Conservation (phyloP, 2,113 vertebrate species). For the Ranitomeya variabilis region DNA sequence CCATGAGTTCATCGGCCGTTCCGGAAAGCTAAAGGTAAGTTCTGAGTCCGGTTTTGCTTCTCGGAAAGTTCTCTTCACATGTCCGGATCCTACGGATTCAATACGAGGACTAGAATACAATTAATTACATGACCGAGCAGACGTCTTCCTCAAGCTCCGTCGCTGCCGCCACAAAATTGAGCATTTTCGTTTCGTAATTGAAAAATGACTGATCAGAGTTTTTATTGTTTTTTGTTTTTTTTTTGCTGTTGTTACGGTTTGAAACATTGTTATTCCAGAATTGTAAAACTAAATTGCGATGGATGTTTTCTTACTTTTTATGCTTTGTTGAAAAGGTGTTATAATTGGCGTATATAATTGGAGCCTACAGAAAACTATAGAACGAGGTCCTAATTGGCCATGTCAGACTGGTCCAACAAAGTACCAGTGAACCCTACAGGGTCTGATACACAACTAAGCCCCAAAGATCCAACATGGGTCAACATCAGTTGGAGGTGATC, state of each 20-base stretch:
- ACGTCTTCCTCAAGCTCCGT: neutral
- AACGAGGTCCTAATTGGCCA: no score
- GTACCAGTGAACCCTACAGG: no score
- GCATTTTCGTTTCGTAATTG: neutral
- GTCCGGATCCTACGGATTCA: neutral
- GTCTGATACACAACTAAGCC: no score
- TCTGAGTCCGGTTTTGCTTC: neutral
- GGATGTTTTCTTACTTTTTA: neutral
- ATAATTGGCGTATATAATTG: no score
- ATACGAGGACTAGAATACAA: neutral
- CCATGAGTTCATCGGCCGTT: constrained; percentile 34
- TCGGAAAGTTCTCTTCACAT: neutral
- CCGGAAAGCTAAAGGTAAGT: constrained; percentile 50
- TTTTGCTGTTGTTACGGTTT: neutral
- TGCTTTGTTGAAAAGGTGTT: no score
- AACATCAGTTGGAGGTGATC: no score
- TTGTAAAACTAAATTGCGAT: neutral
- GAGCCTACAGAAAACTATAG: no score
- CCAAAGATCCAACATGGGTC: no score
- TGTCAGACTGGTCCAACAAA: no score
- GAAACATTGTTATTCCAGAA: neutral
- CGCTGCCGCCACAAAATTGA: neutral
- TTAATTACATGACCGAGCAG: neutral
- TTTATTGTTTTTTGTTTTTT: neutral
- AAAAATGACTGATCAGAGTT: neutral